These are phyloP conservation scores for Cariama cristata DNA, from an alignment of 2,113 vertebrate species.

Conservation along the genomic window DNA sequence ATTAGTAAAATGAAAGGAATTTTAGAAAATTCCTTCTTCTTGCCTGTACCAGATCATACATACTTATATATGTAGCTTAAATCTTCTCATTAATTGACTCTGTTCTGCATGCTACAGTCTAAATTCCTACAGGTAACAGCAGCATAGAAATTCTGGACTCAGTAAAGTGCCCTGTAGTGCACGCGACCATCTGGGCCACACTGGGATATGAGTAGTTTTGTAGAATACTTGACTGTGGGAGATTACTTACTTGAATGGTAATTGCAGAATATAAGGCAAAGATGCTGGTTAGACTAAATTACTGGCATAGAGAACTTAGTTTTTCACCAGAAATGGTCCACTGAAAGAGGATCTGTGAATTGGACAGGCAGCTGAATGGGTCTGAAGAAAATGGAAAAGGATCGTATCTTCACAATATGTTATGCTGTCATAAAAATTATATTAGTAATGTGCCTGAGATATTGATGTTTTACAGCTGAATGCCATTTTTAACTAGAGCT, in stretches of 20 bases:
- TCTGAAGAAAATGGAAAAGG: not conserved
- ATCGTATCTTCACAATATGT: slow-evolving; percentile 40
- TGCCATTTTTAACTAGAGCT: slow-evolving; percentile 39
- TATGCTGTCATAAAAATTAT: slow-evolving; percentile 58
- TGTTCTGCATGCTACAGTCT: not conserved
- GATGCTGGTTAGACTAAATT: not conserved
- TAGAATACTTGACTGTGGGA: not conserved
- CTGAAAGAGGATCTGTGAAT: not conserved
- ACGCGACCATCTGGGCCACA: not conserved
- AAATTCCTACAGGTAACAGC: not conserved
- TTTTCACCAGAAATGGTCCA: not conserved
- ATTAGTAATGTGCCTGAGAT: slow-evolving; percentile 57
- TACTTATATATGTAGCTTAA: not conserved
- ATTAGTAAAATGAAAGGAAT: not conserved
- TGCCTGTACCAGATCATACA: not conserved
- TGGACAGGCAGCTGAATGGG: not conserved
- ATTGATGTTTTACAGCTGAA: slow-evolving; percentile 64
- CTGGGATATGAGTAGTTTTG: not conserved
- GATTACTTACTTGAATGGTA: not conserved
- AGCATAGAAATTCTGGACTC: not conserved
- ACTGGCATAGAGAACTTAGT: not conserved
- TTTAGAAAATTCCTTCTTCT: not conserved
- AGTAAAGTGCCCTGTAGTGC: not conserved
- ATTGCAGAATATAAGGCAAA: not conserved
- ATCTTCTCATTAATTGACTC: not conserved